phyloP scores from a whole-genome alignment of 2,797 vertebrate genomes.

The Helarctos malayanus region DNA sequence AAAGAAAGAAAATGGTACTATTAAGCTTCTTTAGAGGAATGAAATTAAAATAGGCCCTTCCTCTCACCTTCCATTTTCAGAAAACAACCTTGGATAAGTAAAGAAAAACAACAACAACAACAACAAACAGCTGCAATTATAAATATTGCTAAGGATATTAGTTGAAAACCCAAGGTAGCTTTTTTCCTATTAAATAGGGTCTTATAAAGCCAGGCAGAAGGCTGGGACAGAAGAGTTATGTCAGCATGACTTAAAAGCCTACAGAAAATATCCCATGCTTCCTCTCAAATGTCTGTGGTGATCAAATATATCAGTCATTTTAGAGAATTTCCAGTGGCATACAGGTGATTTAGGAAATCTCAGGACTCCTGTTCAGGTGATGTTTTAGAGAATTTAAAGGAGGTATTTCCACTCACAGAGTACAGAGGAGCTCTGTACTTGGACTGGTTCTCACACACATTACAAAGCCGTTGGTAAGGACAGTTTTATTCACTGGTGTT shows the following conservation, averaged over 20 bases:
- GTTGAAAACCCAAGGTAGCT: background rate
- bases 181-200: conserved; percentile 24
- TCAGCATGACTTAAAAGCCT: background rate
- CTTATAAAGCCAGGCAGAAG: conserved; percentile 28
- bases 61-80: background rate
- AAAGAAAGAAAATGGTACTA: background rate
- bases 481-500: background rate
- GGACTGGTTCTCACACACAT: background rate
- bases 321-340: background rate
- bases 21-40: background rate
- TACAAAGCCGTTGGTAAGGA: background rate
- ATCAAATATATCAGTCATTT: conserved; percentile 47
- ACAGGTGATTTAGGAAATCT: background rate
- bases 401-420: background rate
- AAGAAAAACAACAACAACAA: background rate
- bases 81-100: background rate
- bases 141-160: background rate
- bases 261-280: background rate
- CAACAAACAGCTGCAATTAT: background rate
- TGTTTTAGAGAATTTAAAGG: background rate
- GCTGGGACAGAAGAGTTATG: background rate
- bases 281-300: background rate
- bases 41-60: background rate
- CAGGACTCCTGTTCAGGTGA: background rate
- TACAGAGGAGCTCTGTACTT: background rate